phyloP scores from a whole-genome alignment of 2,113 vertebrate genomes.

The Pagrus major region DNA sequence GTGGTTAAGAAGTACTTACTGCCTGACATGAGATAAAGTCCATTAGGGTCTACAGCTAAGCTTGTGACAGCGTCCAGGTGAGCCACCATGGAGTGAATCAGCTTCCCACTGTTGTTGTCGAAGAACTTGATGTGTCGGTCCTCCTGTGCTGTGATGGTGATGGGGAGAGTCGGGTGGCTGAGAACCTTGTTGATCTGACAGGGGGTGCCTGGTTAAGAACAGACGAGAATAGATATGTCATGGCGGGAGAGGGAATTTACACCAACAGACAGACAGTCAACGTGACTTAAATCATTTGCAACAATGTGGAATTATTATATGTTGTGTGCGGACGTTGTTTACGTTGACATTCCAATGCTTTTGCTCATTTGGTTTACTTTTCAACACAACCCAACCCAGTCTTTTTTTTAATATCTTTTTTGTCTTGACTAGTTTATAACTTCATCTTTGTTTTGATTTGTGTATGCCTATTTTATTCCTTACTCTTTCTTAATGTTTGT shows the following conservation, averaged over 20 bases:
- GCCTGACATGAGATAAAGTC: slow-evolving; percentile 99
- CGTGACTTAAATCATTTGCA: neutral
- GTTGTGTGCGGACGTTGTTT: too few relatives aligned
- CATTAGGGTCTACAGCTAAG: slow-evolving; percentile 98
- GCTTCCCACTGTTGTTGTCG: slow-evolving; percentile 98
- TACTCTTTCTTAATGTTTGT: too few relatives aligned
- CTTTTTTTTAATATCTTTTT: too few relatives aligned
- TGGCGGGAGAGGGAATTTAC: neutral
- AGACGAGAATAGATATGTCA: neutral
- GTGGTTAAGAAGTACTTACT: slow-evolving; percentile 88
- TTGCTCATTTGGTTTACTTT: too few relatives aligned
- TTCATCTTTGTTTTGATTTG: too few relatives aligned
- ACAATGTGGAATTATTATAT: neutral
- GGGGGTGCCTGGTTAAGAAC: slow-evolving; percentile 79
- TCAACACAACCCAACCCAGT: too few relatives aligned
- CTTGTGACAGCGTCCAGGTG: slow-evolving; percentile 98
- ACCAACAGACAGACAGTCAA: neutral
- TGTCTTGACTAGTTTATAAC: too few relatives aligned
- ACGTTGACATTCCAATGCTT: too few relatives aligned
- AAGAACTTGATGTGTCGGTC: slow-evolving; percentile 98
- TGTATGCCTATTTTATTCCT: too few relatives aligned
- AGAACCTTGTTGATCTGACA: slow-evolving; percentile 98
- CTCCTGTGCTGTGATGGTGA: slow-evolving; percentile 98
- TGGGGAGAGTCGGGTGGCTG: slow-evolving; percentile 98
- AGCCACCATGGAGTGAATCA: slow-evolving; percentile 98